Evolutionary conservation across 2,113 vertebrate species (phyloP), one percentile per base, ranked within the genome.

Genomic region (Eudyptes chrysolophus): DNA sequence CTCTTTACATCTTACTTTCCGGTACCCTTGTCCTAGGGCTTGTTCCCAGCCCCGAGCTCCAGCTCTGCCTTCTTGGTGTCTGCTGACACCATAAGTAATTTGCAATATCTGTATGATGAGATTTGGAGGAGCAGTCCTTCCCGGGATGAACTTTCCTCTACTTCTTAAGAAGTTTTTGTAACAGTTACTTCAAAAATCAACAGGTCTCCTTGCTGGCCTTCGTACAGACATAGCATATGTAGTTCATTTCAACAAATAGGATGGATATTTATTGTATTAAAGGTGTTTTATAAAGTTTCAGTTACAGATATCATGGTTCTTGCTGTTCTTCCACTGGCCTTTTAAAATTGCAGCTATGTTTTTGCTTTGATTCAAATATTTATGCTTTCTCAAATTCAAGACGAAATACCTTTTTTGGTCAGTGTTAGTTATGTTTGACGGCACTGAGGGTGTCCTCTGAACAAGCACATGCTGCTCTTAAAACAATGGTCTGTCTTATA

Each of bases 281-380:
- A 87, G 48, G 25, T 65, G 29, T 60, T 93, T 76, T 68, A 68
- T 44, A 26, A 75, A 69, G 48, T n/a, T 77, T 54, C 17, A 69
- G 0, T 87, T 76, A 27, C 84, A 91, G 62, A 91, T 84, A 69
- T 7, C 11, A 84, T 15, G 12, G 14, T 21, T 68, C 30, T 84
- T 84, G 26, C 14, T 91, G 19, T 20, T 96, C 81, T 96, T 90
- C 61, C 61, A 71, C 21, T 42, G 80, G 71, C 40, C 13, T 92
- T 93, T 87, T 92, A 61, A 80, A 89, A 94, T 46, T 60, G 44
- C 20, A 80, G 76, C 58, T 83, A 70, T 68, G 44, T 26, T 84
- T 96, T 96, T 85, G 40, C 61, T 75, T 82, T 71, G 82, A 61
- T 65, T 92, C 86, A 96, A 92, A 97, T 86, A 90, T 92, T 93